Conservation (phyloP, 2,113 vertebrate genomes). For the Bos javanicus region DNA sequence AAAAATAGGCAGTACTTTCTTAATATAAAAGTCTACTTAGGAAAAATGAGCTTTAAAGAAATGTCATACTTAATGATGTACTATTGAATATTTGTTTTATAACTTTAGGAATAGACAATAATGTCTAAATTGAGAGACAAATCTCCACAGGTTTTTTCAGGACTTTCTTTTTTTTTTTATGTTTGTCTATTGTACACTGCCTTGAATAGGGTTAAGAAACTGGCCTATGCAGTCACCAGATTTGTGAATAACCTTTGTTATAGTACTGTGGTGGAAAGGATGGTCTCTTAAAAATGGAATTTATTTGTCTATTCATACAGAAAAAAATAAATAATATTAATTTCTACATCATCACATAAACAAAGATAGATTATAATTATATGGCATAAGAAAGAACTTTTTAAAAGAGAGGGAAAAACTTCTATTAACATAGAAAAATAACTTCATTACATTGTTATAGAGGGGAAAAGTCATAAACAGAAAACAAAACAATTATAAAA, state of each 20-base stretch:
- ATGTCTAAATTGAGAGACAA: neutral
- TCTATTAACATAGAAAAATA: neutral
- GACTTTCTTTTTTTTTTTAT: neutral
- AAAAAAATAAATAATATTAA: neutral
- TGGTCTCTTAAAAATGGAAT: neutral
- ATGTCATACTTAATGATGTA: neutral
- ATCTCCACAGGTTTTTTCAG: neutral
- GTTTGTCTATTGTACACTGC: neutral
- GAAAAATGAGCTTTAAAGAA: neutral
- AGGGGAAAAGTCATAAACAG: neutral
- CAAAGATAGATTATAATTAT: neutral
- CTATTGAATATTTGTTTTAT: neutral
- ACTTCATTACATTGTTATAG: neutral
- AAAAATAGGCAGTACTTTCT: neutral
- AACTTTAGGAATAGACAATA: neutral
- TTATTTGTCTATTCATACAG: neutral
- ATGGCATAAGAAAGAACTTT: neutral
- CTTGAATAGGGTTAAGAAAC: neutral
- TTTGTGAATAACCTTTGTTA: neutral
- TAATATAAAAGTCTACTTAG: neutral
- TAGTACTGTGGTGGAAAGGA: neutral
- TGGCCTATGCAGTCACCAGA: fast-evolving
- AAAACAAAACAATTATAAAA: neutral
- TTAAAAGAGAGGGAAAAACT: neutral
- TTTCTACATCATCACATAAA: neutral